These are phyloP conservation scores for Orthonevra nobilis DNA, from an alignment of 2,888 invertebrate species.

Conservation along the genomic window DNA sequence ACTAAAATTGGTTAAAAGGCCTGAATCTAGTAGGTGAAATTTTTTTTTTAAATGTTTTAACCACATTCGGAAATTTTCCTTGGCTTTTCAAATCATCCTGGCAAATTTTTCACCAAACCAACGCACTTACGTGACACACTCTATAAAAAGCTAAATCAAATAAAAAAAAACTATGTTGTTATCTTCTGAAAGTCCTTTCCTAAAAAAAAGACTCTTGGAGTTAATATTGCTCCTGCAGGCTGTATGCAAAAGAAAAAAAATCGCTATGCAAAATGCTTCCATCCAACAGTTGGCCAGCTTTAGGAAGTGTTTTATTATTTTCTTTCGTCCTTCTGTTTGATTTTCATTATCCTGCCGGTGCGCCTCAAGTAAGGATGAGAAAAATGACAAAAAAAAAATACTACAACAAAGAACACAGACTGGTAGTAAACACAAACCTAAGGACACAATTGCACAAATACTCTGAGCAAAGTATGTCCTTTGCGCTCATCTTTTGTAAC, in stretches of 20 bases:
- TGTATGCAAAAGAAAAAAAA: conserved; percentile 38
- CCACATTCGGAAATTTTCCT: too few species aligned
- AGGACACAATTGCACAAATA: conserved; percentile 44
- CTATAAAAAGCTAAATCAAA: too few species aligned
- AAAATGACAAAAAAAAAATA: background rate
- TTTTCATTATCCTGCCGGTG: conserved; percentile 48
- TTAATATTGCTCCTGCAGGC: conserved; percentile 49
- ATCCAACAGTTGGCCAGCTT: conserved; percentile 20
- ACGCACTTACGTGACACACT: too few species aligned
- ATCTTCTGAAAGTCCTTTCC: conserved; percentile 12
- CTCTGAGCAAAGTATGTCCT: conserved; percentile 11
- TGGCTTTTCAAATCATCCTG: too few species aligned
- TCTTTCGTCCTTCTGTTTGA: conserved; percentile 26
- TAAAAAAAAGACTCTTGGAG: conserved; percentile 21
- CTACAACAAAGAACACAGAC: too few species aligned
- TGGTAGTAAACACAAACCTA: conserved; percentile 54
- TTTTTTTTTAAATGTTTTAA: too few species aligned
- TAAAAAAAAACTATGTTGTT: too few species aligned
- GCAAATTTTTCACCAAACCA: too few species aligned
- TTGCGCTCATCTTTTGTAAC: conserved; percentile 16
- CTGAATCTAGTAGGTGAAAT: too few species aligned
- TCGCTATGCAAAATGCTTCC: conserved; percentile 15
- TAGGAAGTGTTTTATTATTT: conserved; percentile 19
- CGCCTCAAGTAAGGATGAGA: conserved; percentile 7
- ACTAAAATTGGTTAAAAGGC: too few species aligned